Conservation (phyloP, 2,113 vertebrate genomes). For the Lathamus discolor region DNA sequence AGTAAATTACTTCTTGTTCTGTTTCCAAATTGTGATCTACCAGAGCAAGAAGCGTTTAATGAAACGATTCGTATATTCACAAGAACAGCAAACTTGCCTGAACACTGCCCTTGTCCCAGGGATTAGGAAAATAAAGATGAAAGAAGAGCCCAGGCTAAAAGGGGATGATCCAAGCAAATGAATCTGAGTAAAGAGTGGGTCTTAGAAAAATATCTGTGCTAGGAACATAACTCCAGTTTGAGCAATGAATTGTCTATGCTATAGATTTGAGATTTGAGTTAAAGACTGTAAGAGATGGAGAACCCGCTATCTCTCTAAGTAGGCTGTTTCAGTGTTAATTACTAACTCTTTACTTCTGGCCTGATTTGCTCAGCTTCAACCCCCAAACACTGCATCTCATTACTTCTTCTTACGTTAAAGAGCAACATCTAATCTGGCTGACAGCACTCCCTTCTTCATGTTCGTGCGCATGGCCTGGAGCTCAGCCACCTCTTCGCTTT, state of each 20-base stretch:
- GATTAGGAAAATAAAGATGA: constrained; percentile 16
- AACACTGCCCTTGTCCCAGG: neutral
- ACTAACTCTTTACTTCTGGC: neutral
- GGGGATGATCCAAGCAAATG: neutral
- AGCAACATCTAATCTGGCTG: neutral
- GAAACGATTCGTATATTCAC: constrained; percentile 29
- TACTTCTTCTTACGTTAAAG: neutral
- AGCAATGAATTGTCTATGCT: neutral
- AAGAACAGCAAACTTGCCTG: constrained; percentile 16
- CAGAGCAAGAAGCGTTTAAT: constrained; percentile 28
- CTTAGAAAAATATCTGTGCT: neutral
- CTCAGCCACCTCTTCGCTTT: neutral
- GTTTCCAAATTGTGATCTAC: constrained; percentile 16
- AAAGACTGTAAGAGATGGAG: neutral
- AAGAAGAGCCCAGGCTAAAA: constrained; percentile 16
- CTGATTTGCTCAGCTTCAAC: neutral
- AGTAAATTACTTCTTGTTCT: constrained; percentile 37
- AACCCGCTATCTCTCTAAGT: neutral
- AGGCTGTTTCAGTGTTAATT: neutral
- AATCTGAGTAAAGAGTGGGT: neutral
- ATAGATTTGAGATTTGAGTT: neutral
- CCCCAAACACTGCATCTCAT: neutral
- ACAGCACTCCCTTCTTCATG: neutral
- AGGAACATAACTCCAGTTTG: neutral
- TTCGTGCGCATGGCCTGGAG: neutral